Base-by-base conservation (phyloP, 2,113 vertebrate genomes). In the Mustela lutreola region DNA sequence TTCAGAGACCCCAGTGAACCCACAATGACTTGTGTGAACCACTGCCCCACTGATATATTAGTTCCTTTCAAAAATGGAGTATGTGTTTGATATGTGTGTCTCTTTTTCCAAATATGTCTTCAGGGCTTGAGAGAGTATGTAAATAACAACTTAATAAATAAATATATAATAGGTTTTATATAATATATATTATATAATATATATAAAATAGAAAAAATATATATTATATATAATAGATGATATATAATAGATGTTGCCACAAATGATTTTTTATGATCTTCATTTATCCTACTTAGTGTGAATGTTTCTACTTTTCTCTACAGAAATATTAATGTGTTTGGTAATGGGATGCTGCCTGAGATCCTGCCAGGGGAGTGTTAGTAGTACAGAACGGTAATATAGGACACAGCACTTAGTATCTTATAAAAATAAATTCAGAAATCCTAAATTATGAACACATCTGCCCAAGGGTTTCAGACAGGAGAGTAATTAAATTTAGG, bases 1-100 rank as follows among this genome's bases (percentile, higher is more conserved):
- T 87, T 96, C 8, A 63, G n/a, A 22, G n/a, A 12, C 33, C 67
- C 10, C 24, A 26, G 0, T 60, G 62, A 60, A 19, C 28, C 42
- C 15, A 45, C 28, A 1, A 18, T 21, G 60, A 79, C 10, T 87
- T 48, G 19, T 83, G 21, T 80, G 39, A 91, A 12, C 10, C 71
- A 58, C 28, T n/a, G 5, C 79, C 42, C 10, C 56, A 76, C 5
- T 85, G 36, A 76, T 89, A 58, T 91, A 50, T 71, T 79, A 16
- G 39, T 42, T 81, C 28, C 67, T 95, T 95, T 90, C n/a, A 24
- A 79, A 89, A 92, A 83, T 78, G n/a, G 75, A 91, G 28, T 92
- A 56, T 50, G 26, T 53, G 5, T 73, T 94, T 70, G 89, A 19
- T 73, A 42, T 81, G 4, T 80, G 22, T 92, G 58, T 75, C 33